Percentiles rank a stretch among this genome's conserved stretches.
Conservation (phyloP, 2,797 vertebrate genomes). For the Pseudomugil tenellus region DNA sequence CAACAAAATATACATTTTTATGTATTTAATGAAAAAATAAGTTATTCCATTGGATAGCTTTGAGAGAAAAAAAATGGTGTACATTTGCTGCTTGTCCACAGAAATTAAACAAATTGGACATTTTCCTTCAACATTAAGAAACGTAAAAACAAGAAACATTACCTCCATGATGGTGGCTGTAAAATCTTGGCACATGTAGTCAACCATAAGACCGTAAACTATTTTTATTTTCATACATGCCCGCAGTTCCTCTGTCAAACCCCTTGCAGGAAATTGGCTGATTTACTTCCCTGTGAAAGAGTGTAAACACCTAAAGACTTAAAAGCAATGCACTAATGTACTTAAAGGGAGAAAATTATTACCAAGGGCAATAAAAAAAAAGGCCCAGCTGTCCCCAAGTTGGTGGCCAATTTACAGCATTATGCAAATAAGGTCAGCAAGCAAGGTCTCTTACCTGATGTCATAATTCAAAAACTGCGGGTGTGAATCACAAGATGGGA, state of each 20-base stretch:
- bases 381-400: constrained; percentile 71
- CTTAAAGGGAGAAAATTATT: constrained; percentile 64
- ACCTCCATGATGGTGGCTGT: constrained; percentile 4
- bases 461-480: constrained; percentile 28
- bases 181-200: constrained; percentile 10
- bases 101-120: constrained; percentile 9
- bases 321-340: constrained; percentile 60
- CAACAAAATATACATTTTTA: constrained; percentile 19
- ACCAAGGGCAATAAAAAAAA: constrained; percentile 69
- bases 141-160: constrained; percentile 4
- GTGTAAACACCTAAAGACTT: constrained; percentile 56
- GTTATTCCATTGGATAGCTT: background rate
- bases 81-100: constrained; percentile 4
- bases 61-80: background rate
- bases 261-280: constrained; percentile 37
- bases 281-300: constrained; percentile 42
- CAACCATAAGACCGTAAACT: constrained; percentile 12
- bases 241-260: constrained; percentile 23
- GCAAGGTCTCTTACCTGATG: constrained; percentile 53
- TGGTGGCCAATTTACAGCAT: constrained; percentile 70
- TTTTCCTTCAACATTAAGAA: constrained; percentile 2
- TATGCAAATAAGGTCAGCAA: constrained; percentile 75
- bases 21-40: background rate
- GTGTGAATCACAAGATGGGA: constrained; percentile 47
- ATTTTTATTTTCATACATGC: constrained; percentile 21